These are phyloP conservation scores for Thrips palmi DNA, from an alignment of 1,140 invertebrate genomes.

Conservation along the genomic window DNA sequence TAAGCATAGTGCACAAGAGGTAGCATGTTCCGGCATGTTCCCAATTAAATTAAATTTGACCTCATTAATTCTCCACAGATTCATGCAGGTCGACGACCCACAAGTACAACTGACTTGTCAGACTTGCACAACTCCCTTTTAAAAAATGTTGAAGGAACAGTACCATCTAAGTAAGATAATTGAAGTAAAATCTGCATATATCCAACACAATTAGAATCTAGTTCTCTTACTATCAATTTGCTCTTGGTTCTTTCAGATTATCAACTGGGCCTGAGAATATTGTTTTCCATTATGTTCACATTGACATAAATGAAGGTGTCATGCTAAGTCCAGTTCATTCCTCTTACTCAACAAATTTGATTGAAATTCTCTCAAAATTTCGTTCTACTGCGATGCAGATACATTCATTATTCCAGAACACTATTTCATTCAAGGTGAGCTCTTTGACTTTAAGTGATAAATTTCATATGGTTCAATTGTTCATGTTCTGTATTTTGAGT, in stretches of 20 bases:
- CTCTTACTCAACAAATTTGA: conserved; percentile 24
- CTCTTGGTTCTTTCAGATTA: conserved; percentile 25
- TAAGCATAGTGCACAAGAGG: not conserved
- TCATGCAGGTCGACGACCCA: not conserved
- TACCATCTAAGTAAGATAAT: conserved; percentile 29
- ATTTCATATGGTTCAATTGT: conserved; percentile 8
- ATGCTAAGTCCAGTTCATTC: conserved; percentile 35
- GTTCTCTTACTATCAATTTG: conserved; percentile 19
- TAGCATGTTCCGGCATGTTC: not conserved
- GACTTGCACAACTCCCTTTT: conserved; percentile 50
- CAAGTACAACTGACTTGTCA: conserved; percentile 37
- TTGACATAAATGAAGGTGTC: conserved; percentile 43
- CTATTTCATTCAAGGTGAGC: conserved; percentile 38
- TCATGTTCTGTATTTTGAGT: conserved; percentile 15
- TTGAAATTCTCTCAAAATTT: conserved; percentile 44
- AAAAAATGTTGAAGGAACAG: conserved; percentile 45
- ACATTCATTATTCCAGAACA: conserved; percentile 47
- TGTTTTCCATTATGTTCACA: conserved; percentile 44
- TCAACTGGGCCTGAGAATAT: conserved; percentile 43
- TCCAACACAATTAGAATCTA: conserved; percentile 20
- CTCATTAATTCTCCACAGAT: not conserved
- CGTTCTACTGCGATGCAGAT: conserved; percentile 43
- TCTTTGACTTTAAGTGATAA: too few relatives aligned
- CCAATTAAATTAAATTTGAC: not conserved
- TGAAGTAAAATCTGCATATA: conserved; percentile 19